Conservation (phyloP, 2,888 invertebrate species). For the Macrosiphum euphorbiae region DNA sequence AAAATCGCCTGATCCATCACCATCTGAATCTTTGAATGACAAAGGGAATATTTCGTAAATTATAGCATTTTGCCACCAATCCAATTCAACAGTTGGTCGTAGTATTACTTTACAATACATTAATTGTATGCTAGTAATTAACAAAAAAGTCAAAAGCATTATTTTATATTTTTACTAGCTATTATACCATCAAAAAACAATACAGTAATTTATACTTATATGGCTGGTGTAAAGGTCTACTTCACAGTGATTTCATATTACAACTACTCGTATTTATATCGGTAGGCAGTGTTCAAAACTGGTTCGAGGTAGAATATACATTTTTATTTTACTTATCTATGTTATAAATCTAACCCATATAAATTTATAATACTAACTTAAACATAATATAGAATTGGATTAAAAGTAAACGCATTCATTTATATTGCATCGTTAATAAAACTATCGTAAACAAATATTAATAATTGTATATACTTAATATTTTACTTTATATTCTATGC, state of each 20-base stretch:
- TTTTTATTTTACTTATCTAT: background rate
- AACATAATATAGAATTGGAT: background rate
- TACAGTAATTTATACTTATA: background rate
- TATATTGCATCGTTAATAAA: background rate
- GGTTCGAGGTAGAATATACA: background rate
- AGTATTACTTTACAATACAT: background rate
- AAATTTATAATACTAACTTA: background rate
- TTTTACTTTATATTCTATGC: background rate
- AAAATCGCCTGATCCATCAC: constrained; percentile 40
- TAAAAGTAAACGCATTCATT: background rate
- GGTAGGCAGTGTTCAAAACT: background rate
- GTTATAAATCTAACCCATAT: background rate
- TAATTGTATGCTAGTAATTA: background rate
- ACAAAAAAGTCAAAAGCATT: background rate
- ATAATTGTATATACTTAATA: background rate
- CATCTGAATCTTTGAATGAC: constrained; percentile 46
- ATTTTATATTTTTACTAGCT: background rate
- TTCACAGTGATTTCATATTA: background rate
- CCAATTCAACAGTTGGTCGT: background rate
- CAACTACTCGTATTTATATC: background rate
- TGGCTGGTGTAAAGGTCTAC: background rate
- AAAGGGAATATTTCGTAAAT: constrained; percentile 53
- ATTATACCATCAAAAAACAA: background rate
- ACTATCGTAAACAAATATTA: background rate
- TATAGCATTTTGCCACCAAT: constrained; percentile 53